These are phyloP conservation scores for Vireo altiloquus DNA, from an alignment of 2,113 vertebrate species.

Conservation along the genomic window DNA sequence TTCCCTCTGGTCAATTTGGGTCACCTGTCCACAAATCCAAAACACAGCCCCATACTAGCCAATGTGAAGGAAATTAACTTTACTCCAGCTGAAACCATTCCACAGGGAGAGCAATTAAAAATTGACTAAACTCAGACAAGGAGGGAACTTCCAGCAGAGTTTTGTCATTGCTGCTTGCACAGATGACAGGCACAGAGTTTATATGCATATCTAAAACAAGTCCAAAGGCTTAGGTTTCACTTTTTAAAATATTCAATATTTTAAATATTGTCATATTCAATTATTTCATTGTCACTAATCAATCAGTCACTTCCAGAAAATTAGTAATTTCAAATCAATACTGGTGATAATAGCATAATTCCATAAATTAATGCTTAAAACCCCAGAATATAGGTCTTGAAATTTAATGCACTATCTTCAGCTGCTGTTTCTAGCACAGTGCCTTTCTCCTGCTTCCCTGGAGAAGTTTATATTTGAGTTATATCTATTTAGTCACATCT, in stretches of 20 bases:
- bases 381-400: not conserved
- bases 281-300: not conserved
- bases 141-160: not conserved
- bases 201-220: not conserved
- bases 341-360: not conserved
- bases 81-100: not conserved
- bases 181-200: not conserved
- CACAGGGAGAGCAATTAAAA: not conserved
- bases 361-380: not conserved
- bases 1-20: not conserved
- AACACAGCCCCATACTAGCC: not conserved
- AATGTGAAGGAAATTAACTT: not conserved
- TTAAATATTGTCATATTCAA: not conserved
- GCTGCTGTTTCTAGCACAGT: not conserved
- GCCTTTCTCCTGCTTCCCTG: not conserved
- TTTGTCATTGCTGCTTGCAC: not conserved
- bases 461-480: not conserved
- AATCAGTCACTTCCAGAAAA: not conserved
- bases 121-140: not conserved
- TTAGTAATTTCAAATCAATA: not conserved
- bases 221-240: not conserved
- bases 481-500: not conserved
- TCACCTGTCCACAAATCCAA: not conserved
- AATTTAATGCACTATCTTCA: not conserved
- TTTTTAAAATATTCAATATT: not conserved